phyloP scores from a whole-genome alignment of 1,140 invertebrate species.

The Orius insidiosus region DNA sequence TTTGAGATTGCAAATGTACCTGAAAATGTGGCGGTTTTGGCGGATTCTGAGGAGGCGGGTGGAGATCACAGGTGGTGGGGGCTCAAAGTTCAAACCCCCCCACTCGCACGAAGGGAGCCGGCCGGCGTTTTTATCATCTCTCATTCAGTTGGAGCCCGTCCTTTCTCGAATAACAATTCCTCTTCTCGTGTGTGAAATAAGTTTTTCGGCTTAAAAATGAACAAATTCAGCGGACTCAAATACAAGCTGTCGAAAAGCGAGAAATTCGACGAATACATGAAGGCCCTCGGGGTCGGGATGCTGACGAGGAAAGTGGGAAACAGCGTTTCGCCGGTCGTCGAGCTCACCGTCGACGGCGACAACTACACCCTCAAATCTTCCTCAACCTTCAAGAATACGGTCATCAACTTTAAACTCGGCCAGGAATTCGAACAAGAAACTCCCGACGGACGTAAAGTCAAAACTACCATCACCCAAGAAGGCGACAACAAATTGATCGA shows the following conservation, averaged over 20 bases:
- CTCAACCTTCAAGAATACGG: constrained; percentile 68
- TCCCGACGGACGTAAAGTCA: constrained; percentile 65
- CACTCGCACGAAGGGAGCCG: not conserved
- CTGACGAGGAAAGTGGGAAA: constrained; percentile 57
- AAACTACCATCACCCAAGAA: constrained; percentile 43
- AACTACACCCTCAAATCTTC: constrained; percentile 53
- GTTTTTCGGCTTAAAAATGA: constrained; percentile 6
- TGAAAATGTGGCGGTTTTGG: too few species aligned
- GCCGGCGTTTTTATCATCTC: not conserved
- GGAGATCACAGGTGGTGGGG: too few species aligned
- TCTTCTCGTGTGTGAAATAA: not conserved
- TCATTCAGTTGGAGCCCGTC: too few species aligned
- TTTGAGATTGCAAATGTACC: too few species aligned
- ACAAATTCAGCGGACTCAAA: constrained; percentile 24
- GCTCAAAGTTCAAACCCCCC: too few species aligned
- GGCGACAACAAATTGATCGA: constrained; percentile 48
- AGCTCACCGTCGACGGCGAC: constrained; percentile 49
- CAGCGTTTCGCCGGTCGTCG: constrained; percentile 50
- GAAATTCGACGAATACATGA: constrained; percentile 80
- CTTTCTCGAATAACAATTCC: too few species aligned
- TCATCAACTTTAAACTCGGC: constrained; percentile 60
- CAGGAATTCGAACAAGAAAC: constrained; percentile 76
- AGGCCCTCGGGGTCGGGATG: constrained; percentile 59
- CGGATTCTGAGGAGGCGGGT: too few species aligned
- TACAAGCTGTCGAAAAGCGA: constrained; percentile 60